Evolutionary conservation across 2,888 invertebrate genomes (phyloP), one percentile per base, ranked within the genome.

Genomic region (Zygaena filipendulae): DNA sequence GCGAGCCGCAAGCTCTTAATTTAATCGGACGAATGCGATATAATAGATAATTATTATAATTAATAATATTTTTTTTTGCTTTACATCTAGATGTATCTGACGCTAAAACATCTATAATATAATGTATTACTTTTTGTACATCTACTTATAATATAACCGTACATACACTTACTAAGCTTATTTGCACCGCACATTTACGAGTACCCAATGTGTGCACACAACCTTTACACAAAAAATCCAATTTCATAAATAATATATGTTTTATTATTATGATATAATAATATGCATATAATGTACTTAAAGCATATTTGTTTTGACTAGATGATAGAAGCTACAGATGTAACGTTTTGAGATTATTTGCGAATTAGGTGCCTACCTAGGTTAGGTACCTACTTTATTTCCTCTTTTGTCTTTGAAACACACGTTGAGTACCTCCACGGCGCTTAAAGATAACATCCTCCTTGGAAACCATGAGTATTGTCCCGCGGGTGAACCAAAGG

Each of bases 61-160:
- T n/a, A n/a, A n/a, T n/a, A n/a, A n/a, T n/a, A n/a, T n/a, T n/a
- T n/a, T 74, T 72, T 70, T 16, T 79, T 75, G 75, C 74, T 71
- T 77, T 77, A 77, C 71, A 77, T 66, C 75, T 77, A 77, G n/a
- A n/a, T 75, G 70, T 77, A 77, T 77, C 71, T 79, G 79, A 77
- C 77, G 71, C 79, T 79, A 79, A 69, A 79, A 79, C 79, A 79
- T 77, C 77, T 79, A 79, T 77, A 16, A 6, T 6, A 77, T 75
- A 75, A 75, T 75, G 77, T 75, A 74, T 77, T 79, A 77, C 69
- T 75, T 79, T 70, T 77, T 79, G 77, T 79, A 79, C 79, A 79
- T 79, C 79, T 79, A 79, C 79, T 79, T 79, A 77, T 68, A 71
- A 63, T 68, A 61, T 77, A 72, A 71, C 64, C 74, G 62, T 77